Evolutionary conservation across 2,113 vertebrate species (phyloP), one percentile per base, ranked within the genome.

Genomic region (Nesoenas mayeri): DNA sequence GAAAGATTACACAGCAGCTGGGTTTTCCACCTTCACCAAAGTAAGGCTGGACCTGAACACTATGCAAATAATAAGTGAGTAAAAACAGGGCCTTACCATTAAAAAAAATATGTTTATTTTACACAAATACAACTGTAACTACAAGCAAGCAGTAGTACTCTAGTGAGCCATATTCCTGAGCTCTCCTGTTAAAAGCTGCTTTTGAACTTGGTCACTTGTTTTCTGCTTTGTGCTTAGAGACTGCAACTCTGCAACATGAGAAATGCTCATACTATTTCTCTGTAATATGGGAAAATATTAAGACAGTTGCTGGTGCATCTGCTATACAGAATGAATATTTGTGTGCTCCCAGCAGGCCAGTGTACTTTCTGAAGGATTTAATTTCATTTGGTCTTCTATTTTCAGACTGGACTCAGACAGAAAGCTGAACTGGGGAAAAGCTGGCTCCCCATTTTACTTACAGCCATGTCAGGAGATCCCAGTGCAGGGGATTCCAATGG

Each of bases 31-130:
- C 96, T 99, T 99, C 98, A 98, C 98, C 96, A 99, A 98, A 97
- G 98, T 99, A 83, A 98, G 99, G 91, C 97, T 99, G 94, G 99
- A 99, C 97, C 97, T 99, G 97, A 96, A 89, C 96, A 98, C 98
- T 91, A 99, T 99, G 99, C 98, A 98, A 96, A 99, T 99, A 91
- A 98, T 99, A 97, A 99, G 99, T 99, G 95, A 99, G 99, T 98
- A 94, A 90, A 69, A 83, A 91, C 53, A 94, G 94, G 89, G 72
- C 24, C 84, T 91, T 89, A 26, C 79, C 92, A 83, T 95, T 83
- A 74, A 92, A 94, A 62, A 62, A 58, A 48, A 75, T 58, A 66
- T 88, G 88, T 94, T 84, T 80, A 3, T 80, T 72, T 73, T 70
- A 53, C 72, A 15, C 56, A 67, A 86, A 83, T 88, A 18, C 19